phyloP scores from a whole-genome alignment of 2,113 vertebrate genomes.

The Romanogobio albipinnatus region DNA sequence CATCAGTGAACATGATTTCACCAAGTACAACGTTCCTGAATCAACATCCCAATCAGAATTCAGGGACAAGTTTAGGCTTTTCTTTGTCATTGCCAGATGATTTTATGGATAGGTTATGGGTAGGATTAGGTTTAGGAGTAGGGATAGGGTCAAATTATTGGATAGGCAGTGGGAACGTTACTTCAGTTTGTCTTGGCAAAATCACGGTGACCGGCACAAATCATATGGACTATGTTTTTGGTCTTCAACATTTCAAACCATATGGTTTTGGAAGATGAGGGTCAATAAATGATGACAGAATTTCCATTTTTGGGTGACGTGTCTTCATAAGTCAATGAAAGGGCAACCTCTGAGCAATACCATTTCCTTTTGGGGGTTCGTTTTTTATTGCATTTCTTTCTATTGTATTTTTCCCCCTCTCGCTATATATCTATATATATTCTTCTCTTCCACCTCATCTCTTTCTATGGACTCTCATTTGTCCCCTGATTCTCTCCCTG shows the following conservation, averaged over 20 bases:
- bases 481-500: neutral
- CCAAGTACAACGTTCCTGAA: too few relatives aligned
- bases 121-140: too few relatives aligned
- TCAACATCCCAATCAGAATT: too few relatives aligned
- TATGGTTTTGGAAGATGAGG: neutral
- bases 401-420: neutral
- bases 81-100: too few relatives aligned
- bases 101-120: too few relatives aligned
- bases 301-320: neutral
- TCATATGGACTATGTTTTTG: neutral
- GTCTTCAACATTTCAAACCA: neutral
- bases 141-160: too few relatives aligned
- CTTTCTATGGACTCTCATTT: neutral
- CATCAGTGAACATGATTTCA: too few relatives aligned
- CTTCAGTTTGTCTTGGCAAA: too few relatives aligned
- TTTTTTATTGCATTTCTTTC: neutral
- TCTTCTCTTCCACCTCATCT: neutral
- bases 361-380: neutral
- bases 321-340: neutral
- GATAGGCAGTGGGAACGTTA: too few relatives aligned
- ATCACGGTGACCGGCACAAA: too few relatives aligned
- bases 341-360: neutral
- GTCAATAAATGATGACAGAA: neutral
- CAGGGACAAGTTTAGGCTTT: too few relatives aligned
- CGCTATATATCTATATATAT: neutral